Percentiles rank a stretch among this genome's conserved stretches.
Conservation (phyloP, 2,888 invertebrate species). For the Drosophila antonietae region DNA sequence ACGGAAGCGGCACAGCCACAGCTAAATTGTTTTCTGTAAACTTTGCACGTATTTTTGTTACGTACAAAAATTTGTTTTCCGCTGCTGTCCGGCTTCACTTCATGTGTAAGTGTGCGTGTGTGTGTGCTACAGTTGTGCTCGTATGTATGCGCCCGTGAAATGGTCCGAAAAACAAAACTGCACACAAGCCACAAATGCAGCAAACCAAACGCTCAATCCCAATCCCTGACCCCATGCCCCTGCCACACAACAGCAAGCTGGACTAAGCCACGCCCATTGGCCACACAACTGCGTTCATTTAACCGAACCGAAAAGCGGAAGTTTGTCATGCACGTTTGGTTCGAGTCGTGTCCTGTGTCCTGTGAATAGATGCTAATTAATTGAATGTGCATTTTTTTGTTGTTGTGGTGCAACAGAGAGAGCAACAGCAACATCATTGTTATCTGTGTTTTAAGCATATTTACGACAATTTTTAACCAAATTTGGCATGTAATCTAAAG, state of each 20-base stretch:
- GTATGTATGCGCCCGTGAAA: slow-evolving; percentile 55
- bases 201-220: slow-evolving; percentile 19
- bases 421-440: neutral
- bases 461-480: slow-evolving; percentile 17
- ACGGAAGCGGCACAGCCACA: slow-evolving; percentile 46
- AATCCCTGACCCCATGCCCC: neutral
- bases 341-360: slow-evolving; percentile 37
- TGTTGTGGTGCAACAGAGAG: neutral
- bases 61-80: slow-evolving; percentile 60
- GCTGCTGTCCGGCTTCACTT: slow-evolving; percentile 34
- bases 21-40: slow-evolving; percentile 71
- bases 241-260: slow-evolving; percentile 1
- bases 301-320: slow-evolving; percentile 65
- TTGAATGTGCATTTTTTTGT: slow-evolving; percentile 45
- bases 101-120: neutral
- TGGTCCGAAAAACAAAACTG: slow-evolving; percentile 70
- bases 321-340: slow-evolving; percentile 67
- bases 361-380: slow-evolving; percentile 71
- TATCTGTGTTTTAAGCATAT: slow-evolving; percentile 18
- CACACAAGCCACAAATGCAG: slow-evolving; percentile 57
- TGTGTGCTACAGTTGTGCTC: slow-evolving; percentile 3
- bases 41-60: slow-evolving; percentile 73
- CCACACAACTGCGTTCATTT: slow-evolving; percentile 61
- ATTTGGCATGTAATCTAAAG: slow-evolving; percentile 23
- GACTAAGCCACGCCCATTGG: slow-evolving; percentile 39